Base-by-base conservation (phyloP, 2,888 invertebrate species). In the Leptogaster cylindrica region DNA sequence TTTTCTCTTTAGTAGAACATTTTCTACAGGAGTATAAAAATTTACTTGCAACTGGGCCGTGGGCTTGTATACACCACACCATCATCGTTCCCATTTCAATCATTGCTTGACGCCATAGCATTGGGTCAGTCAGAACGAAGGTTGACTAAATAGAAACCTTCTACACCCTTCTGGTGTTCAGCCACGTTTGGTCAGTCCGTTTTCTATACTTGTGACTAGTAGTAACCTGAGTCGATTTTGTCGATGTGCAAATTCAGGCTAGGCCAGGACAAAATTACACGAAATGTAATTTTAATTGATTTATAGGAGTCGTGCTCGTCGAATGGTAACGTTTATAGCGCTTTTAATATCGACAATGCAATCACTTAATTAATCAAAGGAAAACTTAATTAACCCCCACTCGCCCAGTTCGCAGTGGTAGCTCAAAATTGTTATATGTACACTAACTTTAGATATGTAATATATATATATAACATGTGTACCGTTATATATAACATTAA, bases 281-380 rank as follows among this genome's bases (percentile, higher is more conserved):
- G 48, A 68, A 70, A 70, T 70, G 66, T 70, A 70, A 70, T 70
- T 70, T 70, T 70, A 70, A 70, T 70, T 70, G 70, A 70, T 70
- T 70, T 70, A 70, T 70, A 64, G 68, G 58, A 70, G 51, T 55
- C 44, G 50, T 66, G 65, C 50, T 63, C 66, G 52, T 66, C 48
- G 67, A 66, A 66, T 33, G 50, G 50, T 39, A 64, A 67, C 73
- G 69, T 72, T 72, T 72, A 72, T 72, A 72, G 71, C 72, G 71
- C 73, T 72, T 72, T 72, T 72, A 73, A 73, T 72, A 72, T 72
- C 71, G 72, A 73, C 72, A 73, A 73, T 73, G 73, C 71, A 73
- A 73, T 72, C 72, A 72, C 72, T 73, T 73, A 73, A 73, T 73
- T 73, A 72, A 72, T 73, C 73, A 73, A 72, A 73, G 71, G 71